Base-by-base conservation (phyloP, 2,888 invertebrate genomes). In the Caenorhabditis imperialis region DNA sequence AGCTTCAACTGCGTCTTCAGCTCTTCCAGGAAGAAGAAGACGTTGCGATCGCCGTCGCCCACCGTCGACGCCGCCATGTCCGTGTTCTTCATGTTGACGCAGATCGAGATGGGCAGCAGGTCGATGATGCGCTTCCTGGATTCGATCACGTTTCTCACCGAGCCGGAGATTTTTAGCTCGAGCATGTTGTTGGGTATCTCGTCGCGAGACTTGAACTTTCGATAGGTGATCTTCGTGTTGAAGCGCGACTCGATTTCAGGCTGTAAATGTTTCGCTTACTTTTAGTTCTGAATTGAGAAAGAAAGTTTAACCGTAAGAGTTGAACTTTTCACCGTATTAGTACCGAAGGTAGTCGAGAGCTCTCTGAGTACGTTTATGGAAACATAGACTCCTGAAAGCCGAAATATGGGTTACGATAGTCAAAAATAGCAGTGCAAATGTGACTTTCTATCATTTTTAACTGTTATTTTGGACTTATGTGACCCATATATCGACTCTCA, bases 71-170 rank as follows among this genome's bases (percentile, higher is more conserved):
- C 44, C 1, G 50, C 37, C 67, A 73, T 65, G 16, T 74, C 69
- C 12, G 61, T 45, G 18, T 69, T 48, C n/a, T 38, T 45, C 18
- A 74, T 47, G 40, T 69, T 69, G 37, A 69, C 55, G 30, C 45
- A 57, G 6, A 74, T 25, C 3, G 51, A 38, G 10, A 62, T 22
- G 23, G 74, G 74, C 3, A 74, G 62, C 0, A 74, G 47, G 6
- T 63, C 74, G 47, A 65, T 65, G 4, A 74, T 45, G 16, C 14
- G 47, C 45, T 48, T 55, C 27, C 62, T 61, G 7, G 74, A 67
- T 14, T 69, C 33, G 30, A 74, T 23, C 35, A 74, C 57, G 12
- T 51, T 45, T 7, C 62, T 25, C 4, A 62, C 23, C 5, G 10
- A 3, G 16, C 74, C 74, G 5, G 6, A n/a, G 2, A 67, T 22